Conservation (phyloP, 2,888 invertebrate species). For the Tortrix viridana region DNA sequence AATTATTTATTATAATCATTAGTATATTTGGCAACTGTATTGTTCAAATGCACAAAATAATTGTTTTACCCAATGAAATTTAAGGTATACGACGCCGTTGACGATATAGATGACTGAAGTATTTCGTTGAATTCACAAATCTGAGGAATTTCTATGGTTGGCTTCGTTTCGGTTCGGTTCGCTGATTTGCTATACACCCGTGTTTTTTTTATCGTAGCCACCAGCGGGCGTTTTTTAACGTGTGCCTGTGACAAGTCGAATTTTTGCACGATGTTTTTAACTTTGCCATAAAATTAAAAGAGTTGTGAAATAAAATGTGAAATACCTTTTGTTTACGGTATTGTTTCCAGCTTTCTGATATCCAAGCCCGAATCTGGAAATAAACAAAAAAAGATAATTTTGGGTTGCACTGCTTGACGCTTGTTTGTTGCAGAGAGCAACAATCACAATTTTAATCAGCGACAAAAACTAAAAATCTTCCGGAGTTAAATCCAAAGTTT, state of each 20-base stretch:
- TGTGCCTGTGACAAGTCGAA: slow-evolving; percentile 4
- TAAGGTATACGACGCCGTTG: slow-evolving; percentile 54
- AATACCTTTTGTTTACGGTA: slow-evolving; percentile 29
- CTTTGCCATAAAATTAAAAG: neutral
- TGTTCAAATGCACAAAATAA: too few relatives aligned
- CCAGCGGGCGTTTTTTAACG: slow-evolving; percentile 17
- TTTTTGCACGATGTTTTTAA: slow-evolving; percentile 2
- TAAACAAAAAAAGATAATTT: slow-evolving; percentile 1
- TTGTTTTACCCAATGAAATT: too few relatives aligned
- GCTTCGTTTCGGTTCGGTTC: slow-evolving; percentile 41
- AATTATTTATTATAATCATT: too few relatives aligned
- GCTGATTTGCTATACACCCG: slow-evolving; percentile 35
- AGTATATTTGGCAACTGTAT: too few relatives aligned
- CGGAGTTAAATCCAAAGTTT: too few relatives aligned
- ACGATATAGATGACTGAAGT: slow-evolving; percentile 61
- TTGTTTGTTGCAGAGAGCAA: too few relatives aligned
- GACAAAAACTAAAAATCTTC: too few relatives aligned
- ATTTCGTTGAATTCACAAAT: slow-evolving; percentile 67
- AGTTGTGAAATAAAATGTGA: neutral
- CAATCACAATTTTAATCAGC: too few relatives aligned
- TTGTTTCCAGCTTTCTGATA: slow-evolving; percentile 24
- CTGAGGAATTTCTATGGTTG: slow-evolving; percentile 43
- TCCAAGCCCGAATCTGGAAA: slow-evolving; percentile 18
- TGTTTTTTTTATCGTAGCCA: slow-evolving; percentile 19
- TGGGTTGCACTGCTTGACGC: neutral